A percentile compares a stretch with the other conserved stretches of the same genome.
phyloP scores from a whole-genome alignment of 2,888 invertebrate species.

The Torymus tubicola region DNA sequence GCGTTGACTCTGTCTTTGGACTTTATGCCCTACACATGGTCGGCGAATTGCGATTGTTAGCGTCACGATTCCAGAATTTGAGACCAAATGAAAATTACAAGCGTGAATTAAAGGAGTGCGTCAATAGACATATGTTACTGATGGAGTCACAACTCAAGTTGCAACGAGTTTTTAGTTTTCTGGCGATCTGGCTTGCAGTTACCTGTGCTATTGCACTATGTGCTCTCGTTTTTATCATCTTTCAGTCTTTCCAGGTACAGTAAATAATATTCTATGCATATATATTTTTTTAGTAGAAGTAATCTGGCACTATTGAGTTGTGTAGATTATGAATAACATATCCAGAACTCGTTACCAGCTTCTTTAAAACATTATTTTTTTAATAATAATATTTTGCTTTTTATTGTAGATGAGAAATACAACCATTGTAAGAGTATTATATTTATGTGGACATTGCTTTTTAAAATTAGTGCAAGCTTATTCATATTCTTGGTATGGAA shows the following conservation, averaged over 20 bases:
- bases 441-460: background rate
- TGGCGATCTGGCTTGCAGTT: conserved; percentile 62
- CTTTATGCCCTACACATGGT: conserved; percentile 64
- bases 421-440: background rate
- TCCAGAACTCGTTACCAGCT: too few relatives aligned
- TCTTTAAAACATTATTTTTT: too few relatives aligned
- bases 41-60: conserved; percentile 61
- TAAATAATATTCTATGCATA: too few relatives aligned
- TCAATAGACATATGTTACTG: conserved; percentile 57
- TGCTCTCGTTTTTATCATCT: conserved; percentile 58
- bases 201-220: conserved; percentile 65
- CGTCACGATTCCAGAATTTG: conserved; percentile 53
- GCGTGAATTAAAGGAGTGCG: conserved; percentile 54
- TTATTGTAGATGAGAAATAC: conserved; percentile 20
- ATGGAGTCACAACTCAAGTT: conserved; percentile 57
- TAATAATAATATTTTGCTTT: too few relatives aligned
- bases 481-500: conserved; percentile 59
- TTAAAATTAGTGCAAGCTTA: conserved; percentile 61
- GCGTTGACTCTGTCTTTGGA: conserved; percentile 64
- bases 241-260: too few relatives aligned
- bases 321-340: too few relatives aligned
- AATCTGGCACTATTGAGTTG: too few relatives aligned
- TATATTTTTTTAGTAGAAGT: too few relatives aligned
- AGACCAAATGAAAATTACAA: conserved; percentile 40
- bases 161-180: conserved; percentile 63